Base-by-base conservation (phyloP, 1,140 invertebrate genomes). In the Polypedilum vanderplanki region DNA sequence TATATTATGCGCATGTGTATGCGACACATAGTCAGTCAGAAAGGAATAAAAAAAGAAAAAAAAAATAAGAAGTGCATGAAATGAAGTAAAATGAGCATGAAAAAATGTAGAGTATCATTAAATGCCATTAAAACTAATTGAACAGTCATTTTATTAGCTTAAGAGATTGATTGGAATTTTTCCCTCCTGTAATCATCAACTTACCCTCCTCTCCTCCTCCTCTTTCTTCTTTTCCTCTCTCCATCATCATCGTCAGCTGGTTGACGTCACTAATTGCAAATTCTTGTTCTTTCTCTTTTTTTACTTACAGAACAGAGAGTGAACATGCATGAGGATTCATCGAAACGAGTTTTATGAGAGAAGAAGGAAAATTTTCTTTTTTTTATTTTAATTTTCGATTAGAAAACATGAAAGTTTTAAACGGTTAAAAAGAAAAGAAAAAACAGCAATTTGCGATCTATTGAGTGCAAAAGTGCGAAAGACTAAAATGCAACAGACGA, bases 91-190 rank as follows among this genome's bases (percentile, higher is more conserved):
- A 57, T 57, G 46, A 57, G 17, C 65, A 20, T 70, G 17, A 70
- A 70, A 70, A 20, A 70, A 70, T 70, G 46, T 70, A 18, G 15
- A 18, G 17, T 70, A 18, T 18, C 18, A 70, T 70, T 70, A 70
- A 70, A 70, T 70, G 65, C 65, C 65, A 70, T 70, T 70, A 70
- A 70, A 70, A 20, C 17, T 70, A 70, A 70, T 70, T 18, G 65
- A 70, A 70, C 65, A 20, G 65, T 70, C 65, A 22, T 70, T 70
- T 70, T 70, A 70, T 70, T 70, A 70, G 65, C 65, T 70, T 70
- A 70, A 20, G 65, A 70, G 20, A 70, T 70, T 70, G 65, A 70
- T 70, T 70, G 65, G 65, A 70, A 20, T 70, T 70, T 70, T 70
- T 70, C 46, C 46, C 46, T 57, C 46, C 46, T 57, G 46, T 57